A percentile compares a stretch with the other conserved stretches of the same genome.
Conservation (phyloP, 2,113 vertebrate species). For the Rana temporaria region DNA sequence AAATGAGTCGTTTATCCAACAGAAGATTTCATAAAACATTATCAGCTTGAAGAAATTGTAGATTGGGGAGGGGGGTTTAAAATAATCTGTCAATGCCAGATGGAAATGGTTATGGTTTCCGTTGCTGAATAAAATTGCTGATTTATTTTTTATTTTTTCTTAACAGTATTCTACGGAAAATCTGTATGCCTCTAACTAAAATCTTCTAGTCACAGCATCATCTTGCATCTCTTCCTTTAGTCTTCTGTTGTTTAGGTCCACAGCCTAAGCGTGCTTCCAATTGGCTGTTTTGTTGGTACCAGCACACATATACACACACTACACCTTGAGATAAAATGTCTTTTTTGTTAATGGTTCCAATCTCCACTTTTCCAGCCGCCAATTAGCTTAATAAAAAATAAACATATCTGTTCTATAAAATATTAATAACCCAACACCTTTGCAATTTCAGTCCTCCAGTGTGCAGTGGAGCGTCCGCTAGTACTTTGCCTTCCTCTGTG, state of each 20-base stretch:
- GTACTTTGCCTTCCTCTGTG: neutral
- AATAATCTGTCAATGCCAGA: too few species aligned
- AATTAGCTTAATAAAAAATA: constrained; percentile 53
- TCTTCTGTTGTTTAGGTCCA: too few species aligned
- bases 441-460: neutral
- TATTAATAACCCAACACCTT: constrained; percentile 1
- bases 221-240: too few species aligned
- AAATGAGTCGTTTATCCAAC: too few species aligned
- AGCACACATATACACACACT: neutral
- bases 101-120: too few species aligned
- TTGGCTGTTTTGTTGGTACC: neutral
- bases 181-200: neutral
- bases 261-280: too few species aligned
- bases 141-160: too few species aligned
- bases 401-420: constrained; percentile 40
- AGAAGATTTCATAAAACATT: too few species aligned
- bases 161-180: neutral
- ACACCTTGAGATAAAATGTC: constrained; percentile 5
- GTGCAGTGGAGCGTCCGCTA: fast-evolving
- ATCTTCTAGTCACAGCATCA: neutral
- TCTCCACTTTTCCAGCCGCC: neutral
- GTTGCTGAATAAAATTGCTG: too few species aligned
- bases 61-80: too few species aligned
- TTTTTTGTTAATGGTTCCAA: constrained; percentile 39
- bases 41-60: too few species aligned